These are phyloP conservation scores for Chamaetylas fuelleborni DNA, from an alignment of 2,113 vertebrate species.

Conservation along the genomic window DNA sequence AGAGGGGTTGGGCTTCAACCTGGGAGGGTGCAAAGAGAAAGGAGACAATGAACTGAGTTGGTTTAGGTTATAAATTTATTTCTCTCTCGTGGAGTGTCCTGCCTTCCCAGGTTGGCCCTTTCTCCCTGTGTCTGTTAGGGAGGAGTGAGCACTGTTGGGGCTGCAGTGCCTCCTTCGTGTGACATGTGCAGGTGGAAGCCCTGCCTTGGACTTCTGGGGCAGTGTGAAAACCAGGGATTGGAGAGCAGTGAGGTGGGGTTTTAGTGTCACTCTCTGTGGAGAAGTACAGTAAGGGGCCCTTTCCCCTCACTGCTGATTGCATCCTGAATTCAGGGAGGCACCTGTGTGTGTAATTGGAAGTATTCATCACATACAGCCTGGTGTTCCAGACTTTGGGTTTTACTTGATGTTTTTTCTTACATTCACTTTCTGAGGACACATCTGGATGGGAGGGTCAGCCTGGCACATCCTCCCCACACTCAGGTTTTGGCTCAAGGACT, in stretches of 20 bases:
- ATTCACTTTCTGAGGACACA: fast-evolving
- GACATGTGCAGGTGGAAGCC: background rate
- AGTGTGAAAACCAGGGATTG: background rate
- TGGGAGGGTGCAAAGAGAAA: background rate
- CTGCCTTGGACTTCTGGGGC: background rate
- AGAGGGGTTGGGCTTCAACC: background rate
- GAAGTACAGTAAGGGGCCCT: too few relatives aligned
- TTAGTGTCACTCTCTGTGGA: background rate
- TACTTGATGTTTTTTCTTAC: fast-evolving
- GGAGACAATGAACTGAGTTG: background rate
- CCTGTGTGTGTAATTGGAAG: background rate
- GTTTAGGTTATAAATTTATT: background rate
- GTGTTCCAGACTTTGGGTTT: background rate
- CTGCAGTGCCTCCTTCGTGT: background rate
- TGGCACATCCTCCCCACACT: fast-evolving
- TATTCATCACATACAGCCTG: background rate
- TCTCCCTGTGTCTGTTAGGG: background rate
- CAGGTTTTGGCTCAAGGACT: background rate
- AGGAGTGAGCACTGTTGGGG: background rate
- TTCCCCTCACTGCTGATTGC: background rate
- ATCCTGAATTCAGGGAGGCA: background rate
- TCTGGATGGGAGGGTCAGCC: background rate
- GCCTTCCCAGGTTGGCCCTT: background rate
- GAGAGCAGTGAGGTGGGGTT: background rate
- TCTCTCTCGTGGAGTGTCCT: background rate